Base-by-base conservation (phyloP, 2,888 invertebrate genomes). In the Mesoligia furuncula region DNA sequence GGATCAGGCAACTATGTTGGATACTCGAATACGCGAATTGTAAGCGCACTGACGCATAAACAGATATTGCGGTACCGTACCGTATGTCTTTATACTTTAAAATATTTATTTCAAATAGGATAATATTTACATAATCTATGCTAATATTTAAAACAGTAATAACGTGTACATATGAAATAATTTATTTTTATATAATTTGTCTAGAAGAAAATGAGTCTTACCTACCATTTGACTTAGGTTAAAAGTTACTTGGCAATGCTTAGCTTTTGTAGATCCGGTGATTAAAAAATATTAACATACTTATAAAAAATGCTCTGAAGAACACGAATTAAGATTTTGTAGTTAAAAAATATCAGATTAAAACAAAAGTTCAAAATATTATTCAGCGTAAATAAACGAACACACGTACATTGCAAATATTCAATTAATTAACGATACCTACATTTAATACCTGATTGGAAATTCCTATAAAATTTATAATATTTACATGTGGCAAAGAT, bases 401-500 rank as follows among this genome's bases (percentile, higher is more conserved):
- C 11, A 57, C 27, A 31, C 20, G 5, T 4, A 20, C 20, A 13
- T 67, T 2, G 24, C 20, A 20, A 31, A 62, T 36, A 67, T 48
- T 27, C 9, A 68, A 67, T 74, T 54, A n/a, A 54, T 39, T 61
- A 39, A 61, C 39, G 45, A n/a, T 36, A 36, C 36, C 36, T n/a
- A n/a, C 7, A 61, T 66, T 54, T 36, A 27, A 31, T n/a, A 51
- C 45, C 0, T 24, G 31, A 31, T 48, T 54, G 61, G 2, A 57
- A 15, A 39, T 31, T 0, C 45, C 48, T 45, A 31, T 24, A 31
- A 31, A 75, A 80, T 75, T 24, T 57, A 75, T 57, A 31, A 3
- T 31, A 79, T 42, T 64, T 31, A 68, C 48, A 51, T 51, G 36
- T 13, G 62, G 39, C 9, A 64, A 64, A 75, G n/a, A 67, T 74